phyloP scores from a whole-genome alignment of 2,113 vertebrate species.

The Sceloporus undulatus region DNA sequence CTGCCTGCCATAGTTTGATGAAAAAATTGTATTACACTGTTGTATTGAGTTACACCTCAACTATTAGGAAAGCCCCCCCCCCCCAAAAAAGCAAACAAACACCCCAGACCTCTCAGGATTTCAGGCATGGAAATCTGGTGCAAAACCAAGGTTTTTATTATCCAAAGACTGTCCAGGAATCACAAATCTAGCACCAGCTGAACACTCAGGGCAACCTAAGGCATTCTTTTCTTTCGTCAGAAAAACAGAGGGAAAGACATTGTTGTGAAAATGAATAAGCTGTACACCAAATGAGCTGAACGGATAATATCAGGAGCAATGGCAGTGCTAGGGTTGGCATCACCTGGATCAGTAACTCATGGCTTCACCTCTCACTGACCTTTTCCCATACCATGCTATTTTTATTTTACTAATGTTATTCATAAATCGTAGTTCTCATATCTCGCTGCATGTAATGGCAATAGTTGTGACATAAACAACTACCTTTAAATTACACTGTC shows the following conservation, averaged over 20 bases:
- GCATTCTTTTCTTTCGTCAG: background rate
- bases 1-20: constrained; percentile 11
- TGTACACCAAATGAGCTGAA: background rate
- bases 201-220: background rate
- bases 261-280: background rate
- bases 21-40: constrained; percentile 30
- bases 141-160: constrained; percentile 3
- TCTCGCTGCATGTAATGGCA: too few relatives aligned
- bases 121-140: constrained; percentile 8
- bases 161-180: background rate
- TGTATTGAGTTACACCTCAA: constrained; percentile 38
- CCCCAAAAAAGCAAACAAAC: too few relatives aligned
- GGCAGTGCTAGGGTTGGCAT: too few relatives aligned
- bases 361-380: too few relatives aligned
- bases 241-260: background rate
- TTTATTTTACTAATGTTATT: too few relatives aligned
- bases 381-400: too few relatives aligned
- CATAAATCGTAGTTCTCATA: too few relatives aligned
- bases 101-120: background rate
- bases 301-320: too few relatives aligned
- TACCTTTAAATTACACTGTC: too few relatives aligned
- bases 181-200: background rate
- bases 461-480: too few relatives aligned
- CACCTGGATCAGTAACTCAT: too few relatives aligned
- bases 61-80: background rate